phyloP scores from a whole-genome alignment of 2,797 vertebrate genomes.

The Enteromius fasciolatus region DNA sequence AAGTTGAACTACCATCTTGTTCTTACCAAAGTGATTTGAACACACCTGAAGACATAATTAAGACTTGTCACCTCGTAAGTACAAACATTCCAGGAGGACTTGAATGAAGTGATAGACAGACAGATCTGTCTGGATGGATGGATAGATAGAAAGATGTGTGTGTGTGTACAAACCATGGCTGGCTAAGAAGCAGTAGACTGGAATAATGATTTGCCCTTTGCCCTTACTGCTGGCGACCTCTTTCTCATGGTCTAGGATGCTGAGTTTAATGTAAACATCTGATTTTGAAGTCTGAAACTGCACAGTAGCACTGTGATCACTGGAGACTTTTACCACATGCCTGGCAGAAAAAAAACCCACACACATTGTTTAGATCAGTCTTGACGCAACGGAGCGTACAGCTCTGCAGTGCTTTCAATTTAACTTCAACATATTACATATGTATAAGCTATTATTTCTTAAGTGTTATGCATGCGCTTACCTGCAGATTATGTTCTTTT shows the following conservation, averaged over 20 bases:
- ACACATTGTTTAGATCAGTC: neutral
- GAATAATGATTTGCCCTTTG: slow-evolving; percentile 84
- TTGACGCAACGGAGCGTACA: neutral
- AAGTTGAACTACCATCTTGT: too few relatives aligned
- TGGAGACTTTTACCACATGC: slow-evolving; percentile 72
- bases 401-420: neutral
- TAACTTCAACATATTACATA: neutral
- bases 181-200: slow-evolving; percentile 80
- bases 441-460: neutral
- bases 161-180: slow-evolving; percentile 65
- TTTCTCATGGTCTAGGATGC: slow-evolving; percentile 84
- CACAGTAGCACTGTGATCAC: slow-evolving; percentile 82
- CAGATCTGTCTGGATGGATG: neutral
- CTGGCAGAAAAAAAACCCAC: slow-evolving; percentile 27
- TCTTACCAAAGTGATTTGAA: too few relatives aligned
- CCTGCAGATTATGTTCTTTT: slow-evolving; percentile 86
- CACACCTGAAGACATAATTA: too few relatives aligned
- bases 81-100: neutral
- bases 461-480: slow-evolving; percentile 56
- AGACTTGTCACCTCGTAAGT: too few relatives aligned
- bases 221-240: slow-evolving; percentile 74
- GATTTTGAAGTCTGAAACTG: slow-evolving; percentile 84
- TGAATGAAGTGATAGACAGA: neutral
- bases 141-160: neutral
- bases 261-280: slow-evolving; percentile 82